These are phyloP conservation scores for Hypercompe scribonia DNA, from an alignment of 2,888 invertebrate species.

Conservation along the genomic window DNA sequence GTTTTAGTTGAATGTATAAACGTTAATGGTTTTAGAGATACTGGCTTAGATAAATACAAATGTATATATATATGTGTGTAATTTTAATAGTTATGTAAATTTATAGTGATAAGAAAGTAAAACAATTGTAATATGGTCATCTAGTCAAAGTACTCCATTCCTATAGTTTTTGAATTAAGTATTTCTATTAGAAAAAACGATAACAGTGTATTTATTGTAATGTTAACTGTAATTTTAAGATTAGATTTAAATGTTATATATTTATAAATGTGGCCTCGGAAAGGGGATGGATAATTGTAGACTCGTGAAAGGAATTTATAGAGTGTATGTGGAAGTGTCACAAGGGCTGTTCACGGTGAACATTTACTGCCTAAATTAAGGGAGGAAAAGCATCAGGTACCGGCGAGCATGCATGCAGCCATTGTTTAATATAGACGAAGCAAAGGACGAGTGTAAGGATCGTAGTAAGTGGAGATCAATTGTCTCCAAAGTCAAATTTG, in stretches of 20 bases:
- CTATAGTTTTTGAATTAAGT: neutral
- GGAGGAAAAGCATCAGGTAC: too few species aligned
- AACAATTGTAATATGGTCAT: neutral
- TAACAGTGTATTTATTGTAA: neutral
- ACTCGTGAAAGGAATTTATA: too few species aligned
- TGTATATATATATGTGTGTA: neutral
- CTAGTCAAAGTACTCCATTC: slow-evolving; percentile 8
- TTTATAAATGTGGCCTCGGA: neutral
- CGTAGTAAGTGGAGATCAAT: too few species aligned
- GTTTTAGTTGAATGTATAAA: too few species aligned
- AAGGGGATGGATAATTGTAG: too few species aligned
- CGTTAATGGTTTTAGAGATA: neutral
- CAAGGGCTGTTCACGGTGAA: too few species aligned
- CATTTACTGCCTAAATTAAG: too few species aligned
- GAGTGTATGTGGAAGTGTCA: too few species aligned
- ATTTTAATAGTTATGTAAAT: neutral
- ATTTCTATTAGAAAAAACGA: neutral
- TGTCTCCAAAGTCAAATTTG: too few species aligned
- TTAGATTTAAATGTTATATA: neutral
- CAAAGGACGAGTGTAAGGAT: too few species aligned
- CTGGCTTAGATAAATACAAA: neutral
- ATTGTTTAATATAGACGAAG: too few species aligned
- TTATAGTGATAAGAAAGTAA: neutral
- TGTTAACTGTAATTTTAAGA: neutral
- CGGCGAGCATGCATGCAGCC: too few species aligned